These are phyloP conservation scores for Pitta sordida DNA, from an alignment of 2,113 vertebrate species.

Conservation along the genomic window DNA sequence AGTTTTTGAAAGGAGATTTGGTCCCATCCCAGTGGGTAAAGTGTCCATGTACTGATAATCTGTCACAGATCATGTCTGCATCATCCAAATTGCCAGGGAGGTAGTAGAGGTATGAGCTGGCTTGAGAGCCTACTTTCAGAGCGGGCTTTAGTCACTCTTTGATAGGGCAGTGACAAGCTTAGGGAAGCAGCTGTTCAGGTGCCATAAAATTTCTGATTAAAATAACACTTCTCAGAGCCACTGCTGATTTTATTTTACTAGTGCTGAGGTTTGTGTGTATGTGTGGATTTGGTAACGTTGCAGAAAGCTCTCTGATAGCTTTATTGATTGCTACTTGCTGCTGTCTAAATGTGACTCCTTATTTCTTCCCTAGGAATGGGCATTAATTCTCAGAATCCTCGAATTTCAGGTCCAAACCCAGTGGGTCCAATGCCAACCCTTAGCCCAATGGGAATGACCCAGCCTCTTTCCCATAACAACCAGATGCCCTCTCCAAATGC, in stretches of 20 bases:
- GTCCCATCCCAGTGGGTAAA: constrained; percentile 1
- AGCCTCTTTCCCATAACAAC: constrained; percentile 94
- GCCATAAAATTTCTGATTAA: not conserved
- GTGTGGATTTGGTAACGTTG: not conserved
- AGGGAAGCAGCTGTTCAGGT: not conserved
- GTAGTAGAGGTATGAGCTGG: not conserved
- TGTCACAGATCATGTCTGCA: not conserved
- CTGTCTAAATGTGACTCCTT: constrained; percentile 38
- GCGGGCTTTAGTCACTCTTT: not conserved
- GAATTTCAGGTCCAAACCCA: constrained; percentile 93
- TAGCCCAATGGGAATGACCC: constrained; percentile 98
- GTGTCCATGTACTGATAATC: not conserved
- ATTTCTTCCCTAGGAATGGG: constrained; percentile 84
- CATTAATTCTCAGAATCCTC: constrained; percentile 95
- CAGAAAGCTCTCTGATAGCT: not conserved
- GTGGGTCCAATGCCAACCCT: constrained; percentile 93
- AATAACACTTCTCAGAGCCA: not conserved
- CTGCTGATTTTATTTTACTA: not conserved
- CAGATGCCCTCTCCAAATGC: constrained; percentile 98
- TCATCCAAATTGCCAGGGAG: not conserved
- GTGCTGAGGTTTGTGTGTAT: too few species aligned
- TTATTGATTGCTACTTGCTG: not conserved
- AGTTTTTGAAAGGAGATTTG: not conserved
- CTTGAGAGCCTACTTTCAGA: not conserved
- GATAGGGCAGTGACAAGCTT: not conserved